Percentiles rank a stretch among this genome's conserved stretches.
These are phyloP conservation scores for Ciconia stormi DNA, from an alignment of 2,113 vertebrate genomes.

Conservation along the genomic window DNA sequence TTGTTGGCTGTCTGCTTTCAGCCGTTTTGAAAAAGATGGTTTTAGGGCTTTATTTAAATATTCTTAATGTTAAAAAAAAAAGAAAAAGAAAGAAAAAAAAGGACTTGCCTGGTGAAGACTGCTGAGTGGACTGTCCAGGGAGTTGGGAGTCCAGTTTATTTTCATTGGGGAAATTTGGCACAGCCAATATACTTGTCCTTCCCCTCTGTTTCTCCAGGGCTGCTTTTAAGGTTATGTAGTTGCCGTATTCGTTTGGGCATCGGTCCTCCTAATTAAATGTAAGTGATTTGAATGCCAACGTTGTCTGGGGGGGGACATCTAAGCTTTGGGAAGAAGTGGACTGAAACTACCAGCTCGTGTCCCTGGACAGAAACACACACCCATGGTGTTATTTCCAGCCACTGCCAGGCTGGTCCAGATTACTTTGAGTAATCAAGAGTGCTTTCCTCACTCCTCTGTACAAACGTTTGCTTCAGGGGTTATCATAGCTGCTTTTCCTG, in stretches of 20 bases:
- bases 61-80: background rate
- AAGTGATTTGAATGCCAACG: background rate
- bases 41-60: background rate
- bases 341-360: background rate
- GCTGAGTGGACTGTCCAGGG: background rate
- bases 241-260: background rate
- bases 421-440: background rate
- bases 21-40: background rate
- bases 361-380: background rate
- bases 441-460: background rate
- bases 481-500: slow-evolving; percentile 21
- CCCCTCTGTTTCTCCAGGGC: background rate
- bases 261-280: background rate
- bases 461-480: background rate
- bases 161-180: background rate
- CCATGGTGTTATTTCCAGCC: background rate
- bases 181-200: background rate
- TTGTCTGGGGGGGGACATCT: background rate
- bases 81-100: no score
- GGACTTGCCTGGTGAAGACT: background rate
- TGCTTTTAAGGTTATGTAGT: background rate
- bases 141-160: background rate
- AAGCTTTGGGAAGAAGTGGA: background rate
- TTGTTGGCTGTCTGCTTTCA: background rate
- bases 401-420: background rate